Conservation (phyloP, 2,888 invertebrate species). For the Holacanthella duospinosa region DNA sequence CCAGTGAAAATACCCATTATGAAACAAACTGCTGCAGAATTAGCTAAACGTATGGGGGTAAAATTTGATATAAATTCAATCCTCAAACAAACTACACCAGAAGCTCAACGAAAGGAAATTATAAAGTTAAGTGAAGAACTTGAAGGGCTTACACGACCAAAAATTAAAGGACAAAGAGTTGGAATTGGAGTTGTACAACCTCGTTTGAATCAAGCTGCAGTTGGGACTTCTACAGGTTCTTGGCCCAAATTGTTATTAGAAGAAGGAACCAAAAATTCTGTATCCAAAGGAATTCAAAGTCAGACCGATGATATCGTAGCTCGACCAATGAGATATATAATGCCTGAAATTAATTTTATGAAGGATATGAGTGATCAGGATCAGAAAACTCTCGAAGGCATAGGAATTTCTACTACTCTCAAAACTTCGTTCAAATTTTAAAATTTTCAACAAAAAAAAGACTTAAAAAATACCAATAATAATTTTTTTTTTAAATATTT, state of each 20-base stretch:
- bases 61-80: background rate
- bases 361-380: conserved; percentile 24
- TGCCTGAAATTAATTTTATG: conserved; percentile 11
- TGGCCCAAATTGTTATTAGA: background rate
- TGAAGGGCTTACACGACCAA: background rate
- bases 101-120: background rate
- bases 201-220: background rate
- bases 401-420: too few relatives aligned
- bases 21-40: background rate
- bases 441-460: too few relatives aligned
- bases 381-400: conserved; percentile 22
- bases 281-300: background rate
- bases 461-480: too few relatives aligned
- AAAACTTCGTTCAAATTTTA: too few relatives aligned
- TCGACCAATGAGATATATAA: background rate
- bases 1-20: background rate
- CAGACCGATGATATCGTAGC: conserved; percentile 6
- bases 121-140: background rate
- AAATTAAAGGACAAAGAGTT: background rate
- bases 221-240: background rate
- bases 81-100: background rate
- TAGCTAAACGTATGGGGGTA: background rate
- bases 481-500: too few relatives aligned
- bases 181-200: background rate
- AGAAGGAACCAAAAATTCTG: background rate